Conservation (phyloP, 2,113 vertebrate genomes). For the Sylvicapra grimmia region DNA sequence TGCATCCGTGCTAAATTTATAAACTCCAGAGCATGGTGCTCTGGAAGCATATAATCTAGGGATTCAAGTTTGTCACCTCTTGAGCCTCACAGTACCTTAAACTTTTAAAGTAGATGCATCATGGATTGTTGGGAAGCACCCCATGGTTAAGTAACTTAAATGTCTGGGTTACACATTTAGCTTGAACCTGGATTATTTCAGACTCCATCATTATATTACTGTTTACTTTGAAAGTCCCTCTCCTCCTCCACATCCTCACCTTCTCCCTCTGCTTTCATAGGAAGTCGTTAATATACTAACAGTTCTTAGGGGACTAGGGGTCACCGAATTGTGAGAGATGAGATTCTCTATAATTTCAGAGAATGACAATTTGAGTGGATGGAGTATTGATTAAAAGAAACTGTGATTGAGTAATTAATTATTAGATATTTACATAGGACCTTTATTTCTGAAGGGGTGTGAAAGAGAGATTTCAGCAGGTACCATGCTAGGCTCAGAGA, state of each 20-base stretch:
- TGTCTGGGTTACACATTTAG: not conserved
- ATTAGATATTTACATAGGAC: not conserved
- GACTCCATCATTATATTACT: not conserved
- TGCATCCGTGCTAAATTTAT: not conserved
- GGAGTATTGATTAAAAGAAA: not conserved
- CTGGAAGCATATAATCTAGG: not conserved
- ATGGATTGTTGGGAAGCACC: not conserved
- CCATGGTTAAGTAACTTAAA: not conserved
- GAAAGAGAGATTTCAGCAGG: not conserved
- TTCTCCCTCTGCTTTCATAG: not conserved
- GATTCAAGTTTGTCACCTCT: not conserved
- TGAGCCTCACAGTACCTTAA: not conserved
- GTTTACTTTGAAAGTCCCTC: not conserved
- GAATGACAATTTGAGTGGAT: not conserved
- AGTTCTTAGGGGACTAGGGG: not conserved
- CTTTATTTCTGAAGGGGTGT: slow-evolving; percentile 10
- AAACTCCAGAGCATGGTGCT: not conserved
- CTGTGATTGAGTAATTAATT: not conserved
- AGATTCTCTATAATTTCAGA: not conserved
- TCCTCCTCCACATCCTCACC: not conserved
- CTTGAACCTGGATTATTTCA: not conserved
- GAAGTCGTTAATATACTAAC: not conserved
- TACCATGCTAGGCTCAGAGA: not conserved
- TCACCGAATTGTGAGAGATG: not conserved
- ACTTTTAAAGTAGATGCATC: not conserved